phyloP scores from a whole-genome alignment of 1,140 invertebrate species.

The Caenorhabditis tropicalis region DNA sequence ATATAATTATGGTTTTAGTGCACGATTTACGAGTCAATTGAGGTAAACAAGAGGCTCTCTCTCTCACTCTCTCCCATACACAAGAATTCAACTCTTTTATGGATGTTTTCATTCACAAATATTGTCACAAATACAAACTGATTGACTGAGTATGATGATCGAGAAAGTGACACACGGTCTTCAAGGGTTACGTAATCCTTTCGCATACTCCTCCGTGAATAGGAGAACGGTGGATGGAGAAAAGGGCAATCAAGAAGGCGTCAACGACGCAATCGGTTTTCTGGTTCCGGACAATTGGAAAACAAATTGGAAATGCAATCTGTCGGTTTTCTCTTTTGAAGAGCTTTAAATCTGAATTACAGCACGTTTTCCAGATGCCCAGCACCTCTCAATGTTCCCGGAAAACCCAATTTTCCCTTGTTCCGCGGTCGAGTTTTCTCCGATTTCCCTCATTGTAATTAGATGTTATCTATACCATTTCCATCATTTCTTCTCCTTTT shows the following conservation, averaged over 20 bases:
- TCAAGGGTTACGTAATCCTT: slow-evolving; percentile 30
- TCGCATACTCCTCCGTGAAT: not conserved
- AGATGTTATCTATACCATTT: not conserved
- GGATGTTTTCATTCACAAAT: too few relatives aligned
- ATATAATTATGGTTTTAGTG: slow-evolving; percentile 44
- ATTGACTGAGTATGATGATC: not conserved
- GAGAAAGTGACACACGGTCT: not conserved
- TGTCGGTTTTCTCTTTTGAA: not conserved
- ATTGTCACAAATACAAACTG: not conserved
- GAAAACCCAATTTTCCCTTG: not conserved
- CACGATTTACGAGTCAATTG: slow-evolving; percentile 16
- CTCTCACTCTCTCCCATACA: too few relatives aligned
- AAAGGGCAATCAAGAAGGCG: not conserved
- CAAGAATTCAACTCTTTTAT: too few relatives aligned
- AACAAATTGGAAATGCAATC: not conserved
- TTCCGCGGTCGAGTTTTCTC: not conserved
- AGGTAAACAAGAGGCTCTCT: not conserved
- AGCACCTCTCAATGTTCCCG: too few relatives aligned
- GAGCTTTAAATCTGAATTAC: not conserved
- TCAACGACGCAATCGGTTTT: not conserved
- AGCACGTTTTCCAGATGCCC: too few relatives aligned
- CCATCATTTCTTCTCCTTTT: not conserved
- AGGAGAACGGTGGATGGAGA: not conserved
- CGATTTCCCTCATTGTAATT: not conserved
- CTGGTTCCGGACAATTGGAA: slow-evolving; percentile 14